Evolutionary conservation across 2,888 invertebrate genomes (phyloP), one percentile per base, ranked within the genome.

Genomic region (Cyaniris semiargus): DNA sequence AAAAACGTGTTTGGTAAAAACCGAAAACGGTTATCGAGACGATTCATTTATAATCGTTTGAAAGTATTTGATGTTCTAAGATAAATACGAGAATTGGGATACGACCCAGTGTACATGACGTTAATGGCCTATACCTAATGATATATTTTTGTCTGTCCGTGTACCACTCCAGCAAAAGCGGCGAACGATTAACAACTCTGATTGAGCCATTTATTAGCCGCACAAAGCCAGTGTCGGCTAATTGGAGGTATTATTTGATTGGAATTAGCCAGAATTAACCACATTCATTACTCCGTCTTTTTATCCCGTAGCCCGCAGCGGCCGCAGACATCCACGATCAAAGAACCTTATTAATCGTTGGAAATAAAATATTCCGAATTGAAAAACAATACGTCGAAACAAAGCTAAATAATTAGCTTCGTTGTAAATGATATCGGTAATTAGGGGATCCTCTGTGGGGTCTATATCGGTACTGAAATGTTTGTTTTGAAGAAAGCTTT

Each of bases 161-260:
- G 23, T 66, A 66, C 60, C 60, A 87, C 87, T 87, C 85, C 83
- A 83, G 80, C 79, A 48, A 48, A 23, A 15, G 82, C 85, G 83
- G 83, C 86, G 82, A 82, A 86, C 91, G 86, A 92, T 93, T 91
- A 92, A 92, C 89, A 88, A 90, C 89, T 86, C 85, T 89, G 89
- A 93, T 93, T 90, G 93, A 93, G 90, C 85, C 89, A 92, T 93
- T 92, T 90, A 87, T 92, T 88, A 90, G 83, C 86, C 89, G 90
- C 84, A 93, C 91, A 93, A 92, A 93, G 93, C 86, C 71, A 81
- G 79, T 85, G 90, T 89, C 90, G 88, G 89, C 87, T 93, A 93
- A 93, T 93, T 93, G 92, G 91, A 84, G 84, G 86, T 88, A 91
- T 91, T 92, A 91, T 93, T 92, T 92, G 91, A 93, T 93, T 92